These are phyloP conservation scores for Cryptus viduatorius DNA, from an alignment of 2,888 invertebrate species.

Conservation along the genomic window DNA sequence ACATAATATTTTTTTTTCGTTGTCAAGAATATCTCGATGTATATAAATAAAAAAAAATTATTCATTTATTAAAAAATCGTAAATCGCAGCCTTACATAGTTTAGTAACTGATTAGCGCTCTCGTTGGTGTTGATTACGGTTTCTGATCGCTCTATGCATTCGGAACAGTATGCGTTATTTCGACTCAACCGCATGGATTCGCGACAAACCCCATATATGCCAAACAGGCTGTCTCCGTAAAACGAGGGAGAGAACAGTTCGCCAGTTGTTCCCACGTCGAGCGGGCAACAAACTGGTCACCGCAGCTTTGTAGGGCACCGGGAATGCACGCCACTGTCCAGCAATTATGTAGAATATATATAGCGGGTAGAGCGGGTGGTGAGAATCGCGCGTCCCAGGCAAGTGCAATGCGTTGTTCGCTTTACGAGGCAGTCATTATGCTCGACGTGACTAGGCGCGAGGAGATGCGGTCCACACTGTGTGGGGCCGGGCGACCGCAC, in stretches of 20 bases:
- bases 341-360: conserved; percentile 72
- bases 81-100: neutral
- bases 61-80: neutral
- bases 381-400: conserved; percentile 58
- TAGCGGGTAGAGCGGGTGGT: conserved; percentile 46
- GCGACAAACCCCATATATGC: conserved; percentile 18
- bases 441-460: conserved; percentile 69
- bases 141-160: neutral
- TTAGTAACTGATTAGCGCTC: neutral
- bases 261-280: conserved; percentile 54
- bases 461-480: conserved; percentile 45
- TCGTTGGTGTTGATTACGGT: neutral
- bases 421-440: conserved; percentile 74
- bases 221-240: conserved; percentile 11
- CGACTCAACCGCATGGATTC: neutral
- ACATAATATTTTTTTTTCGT: neutral
- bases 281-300: conserved; percentile 63
- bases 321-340: conserved; percentile 10
- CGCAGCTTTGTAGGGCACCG: conserved; percentile 33
- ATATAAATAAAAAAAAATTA: neutral
- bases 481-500: conserved; percentile 38
- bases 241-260: conserved; percentile 17
- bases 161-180: neutral
- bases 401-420: conserved; percentile 71
- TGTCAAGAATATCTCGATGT: neutral